Evolutionary conservation across 2,797 vertebrate species (phyloP), one percentile per base, ranked within the genome.

Genomic region (Enteromius viviparus): DNA sequence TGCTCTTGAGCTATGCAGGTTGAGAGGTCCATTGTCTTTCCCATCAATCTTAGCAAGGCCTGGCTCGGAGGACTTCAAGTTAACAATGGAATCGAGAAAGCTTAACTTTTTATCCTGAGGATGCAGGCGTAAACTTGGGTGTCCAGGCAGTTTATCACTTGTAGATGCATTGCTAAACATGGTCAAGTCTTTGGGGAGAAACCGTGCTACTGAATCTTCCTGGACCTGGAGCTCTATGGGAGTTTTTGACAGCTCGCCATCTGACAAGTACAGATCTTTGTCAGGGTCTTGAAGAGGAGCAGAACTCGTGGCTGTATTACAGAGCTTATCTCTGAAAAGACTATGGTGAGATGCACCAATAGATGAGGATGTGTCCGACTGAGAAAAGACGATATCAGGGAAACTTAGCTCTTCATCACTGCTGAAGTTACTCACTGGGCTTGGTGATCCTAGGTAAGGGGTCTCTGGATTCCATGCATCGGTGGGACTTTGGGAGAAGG

Each of bases 401-500:
- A 95, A 95, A 90, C 92, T 94, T 69, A 93, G 92, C 64, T 94
- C 89, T 81, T 95, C 94, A 17, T 92, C 91, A 78, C 92, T 91
- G 75, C 89, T 92, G 21, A 96, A 95, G 89, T 92, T 94, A 80
- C 93, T 93, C 76, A 89, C 92, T 17, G 94, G 94, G 86, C 95
- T 95, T 7, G 95, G 94, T 10, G 95, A 93, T 62, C 95, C 94
- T 3, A 96, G 90, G 85, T 96, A 95, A 0, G 95, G 93, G 0
- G 94, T 94, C 87, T 95, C 95, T 0, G 94, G 89, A 26, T 93
- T 89, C 95, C 95, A 96, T 1, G 92, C 90, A 29, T 96, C 94
- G 0, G 94, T 84, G 3, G 95, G 93, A 87, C 94, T 94, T 86
- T 96, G 95, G n/a, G 94, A 94, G 68, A 96, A 94, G 6, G 95